Evolutionary conservation across 2,797 vertebrate genomes (phyloP), one percentile per base, ranked within the genome.

Genomic region (Buphagus erythrorhynchus): DNA sequence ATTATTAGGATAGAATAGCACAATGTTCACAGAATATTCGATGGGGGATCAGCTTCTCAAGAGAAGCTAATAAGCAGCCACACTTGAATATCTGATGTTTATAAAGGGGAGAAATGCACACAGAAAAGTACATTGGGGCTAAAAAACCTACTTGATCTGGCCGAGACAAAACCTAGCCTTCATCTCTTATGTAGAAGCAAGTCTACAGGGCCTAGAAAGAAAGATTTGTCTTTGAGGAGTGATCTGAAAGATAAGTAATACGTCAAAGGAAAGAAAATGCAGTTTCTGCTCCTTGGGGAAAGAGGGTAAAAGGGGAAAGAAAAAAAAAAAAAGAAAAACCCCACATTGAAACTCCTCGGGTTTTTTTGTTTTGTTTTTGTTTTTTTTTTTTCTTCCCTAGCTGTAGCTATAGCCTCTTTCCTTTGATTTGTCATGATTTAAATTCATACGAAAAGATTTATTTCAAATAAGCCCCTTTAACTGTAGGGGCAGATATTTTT

Each of bases 401-500:
- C 33, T 73, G 10, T 91, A 95, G 94, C 86, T 83, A 76, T 90
- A 85, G 76, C 42, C 79, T 95, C 62, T 80, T 96, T 96, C 85
- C 72, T 97, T 97, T 97, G 93, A 95, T 96, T 95, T 92, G 58
- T 66, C 63, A 45, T 88, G 80, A 97, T 97, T 97, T 97, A 97
- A 97, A 97, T 96, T 96, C 78, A 52, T 95, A 96, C 90, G 88
- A 97, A 97, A 91, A 97, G 92, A 88, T 92, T 97, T 95, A 71
- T 97, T 97, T 97, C 96, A 96, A 95, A 96, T 88, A 92, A 96
- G 65, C 31, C 76, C 93, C 95, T 97, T 96, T 97, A 95, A 94
- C 86, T 94, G 77, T 93, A 90, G 83, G 93, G 95, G 78, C 92
- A 96, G 95, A 79, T 96, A 71, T 96, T 93, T 89, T 88, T 72